phyloP scores from a whole-genome alignment of 92 coral and sea anemone species.

The Epizoanthus scotinus region DNA sequence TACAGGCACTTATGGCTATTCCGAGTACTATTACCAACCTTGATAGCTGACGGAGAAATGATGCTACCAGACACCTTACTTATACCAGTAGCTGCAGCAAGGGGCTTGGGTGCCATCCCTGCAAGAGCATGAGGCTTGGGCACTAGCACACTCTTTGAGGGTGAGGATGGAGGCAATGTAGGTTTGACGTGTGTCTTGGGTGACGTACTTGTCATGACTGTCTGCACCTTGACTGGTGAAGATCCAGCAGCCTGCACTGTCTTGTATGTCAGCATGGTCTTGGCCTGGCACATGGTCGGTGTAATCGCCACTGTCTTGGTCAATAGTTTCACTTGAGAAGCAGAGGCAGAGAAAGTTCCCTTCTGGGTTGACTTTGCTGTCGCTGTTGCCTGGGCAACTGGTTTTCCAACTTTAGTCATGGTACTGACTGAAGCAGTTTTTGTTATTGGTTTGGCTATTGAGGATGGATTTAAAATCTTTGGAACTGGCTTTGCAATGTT shows the following conservation, averaged over 20 bases:
- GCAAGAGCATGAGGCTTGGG: conserved; percentile 71
- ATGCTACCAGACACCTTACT: conserved; percentile 50
- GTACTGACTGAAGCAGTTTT: conserved; percentile 83
- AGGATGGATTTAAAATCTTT: conserved; percentile 66
- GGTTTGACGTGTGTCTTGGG: conserved; percentile 77
- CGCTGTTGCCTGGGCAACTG: conserved; percentile 55
- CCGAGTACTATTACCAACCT: conserved; percentile 20
- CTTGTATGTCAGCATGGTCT: conserved; percentile 81
- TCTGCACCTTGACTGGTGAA: conserved; percentile 73
- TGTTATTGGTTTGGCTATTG: conserved; percentile 64
- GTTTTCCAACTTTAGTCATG: conserved; percentile 85
- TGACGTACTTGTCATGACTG: conserved; percentile 69
- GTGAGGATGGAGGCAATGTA: conserved; percentile 49
- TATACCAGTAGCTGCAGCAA: conserved; percentile 35
- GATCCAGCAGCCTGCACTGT: conserved; percentile 68
- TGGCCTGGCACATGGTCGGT: conserved; percentile 77
- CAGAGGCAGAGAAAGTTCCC: conserved; percentile 70
- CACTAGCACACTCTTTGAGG: conserved; percentile 70
- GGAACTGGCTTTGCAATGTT: conserved; percentile 74
- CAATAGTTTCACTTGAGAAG: conserved; percentile 84
- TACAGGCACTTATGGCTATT: too few species aligned
- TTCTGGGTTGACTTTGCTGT: conserved; percentile 63
- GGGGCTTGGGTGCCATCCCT: conserved; percentile 13
- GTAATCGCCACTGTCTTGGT: conserved; percentile 85
- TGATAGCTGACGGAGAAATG: conserved; percentile 34